These are phyloP conservation scores for Rostratula benghalensis DNA, from an alignment of 2,113 vertebrate species.

Conservation along the genomic window DNA sequence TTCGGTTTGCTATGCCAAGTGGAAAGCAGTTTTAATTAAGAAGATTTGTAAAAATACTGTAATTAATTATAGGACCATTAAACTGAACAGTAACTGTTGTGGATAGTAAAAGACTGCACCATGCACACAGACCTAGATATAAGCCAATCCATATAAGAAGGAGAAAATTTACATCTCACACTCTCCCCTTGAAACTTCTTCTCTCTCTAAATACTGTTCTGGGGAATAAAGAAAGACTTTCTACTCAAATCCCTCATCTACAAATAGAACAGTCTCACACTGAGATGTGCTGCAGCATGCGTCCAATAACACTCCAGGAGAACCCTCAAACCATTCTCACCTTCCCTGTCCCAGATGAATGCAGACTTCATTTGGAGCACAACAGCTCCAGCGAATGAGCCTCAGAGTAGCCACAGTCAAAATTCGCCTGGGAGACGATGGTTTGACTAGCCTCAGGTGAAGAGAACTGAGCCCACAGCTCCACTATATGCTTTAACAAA, in stretches of 20 bases:
- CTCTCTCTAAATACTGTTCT: neutral
- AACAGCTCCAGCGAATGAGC: neutral
- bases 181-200: neutral
- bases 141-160: neutral
- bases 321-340: neutral
- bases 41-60: neutral
- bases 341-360: neutral
- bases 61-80: neutral
- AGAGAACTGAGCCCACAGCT: neutral
- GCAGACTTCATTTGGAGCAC: neutral
- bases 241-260: neutral
- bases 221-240: neutral
- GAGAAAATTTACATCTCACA: neutral
- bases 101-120: neutral
- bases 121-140: neutral
- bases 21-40: neutral
- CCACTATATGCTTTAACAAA: neutral
- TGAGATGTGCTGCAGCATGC: neutral
- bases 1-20: neutral
- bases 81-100: neutral
- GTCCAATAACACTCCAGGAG: neutral
- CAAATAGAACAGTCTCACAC: neutral
- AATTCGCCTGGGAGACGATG: neutral
- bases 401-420: neutral
- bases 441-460: neutral